Evolutionary conservation across 1,140 invertebrate genomes (phyloP).

Genomic region (Calliopsis andreniformis): DNA sequence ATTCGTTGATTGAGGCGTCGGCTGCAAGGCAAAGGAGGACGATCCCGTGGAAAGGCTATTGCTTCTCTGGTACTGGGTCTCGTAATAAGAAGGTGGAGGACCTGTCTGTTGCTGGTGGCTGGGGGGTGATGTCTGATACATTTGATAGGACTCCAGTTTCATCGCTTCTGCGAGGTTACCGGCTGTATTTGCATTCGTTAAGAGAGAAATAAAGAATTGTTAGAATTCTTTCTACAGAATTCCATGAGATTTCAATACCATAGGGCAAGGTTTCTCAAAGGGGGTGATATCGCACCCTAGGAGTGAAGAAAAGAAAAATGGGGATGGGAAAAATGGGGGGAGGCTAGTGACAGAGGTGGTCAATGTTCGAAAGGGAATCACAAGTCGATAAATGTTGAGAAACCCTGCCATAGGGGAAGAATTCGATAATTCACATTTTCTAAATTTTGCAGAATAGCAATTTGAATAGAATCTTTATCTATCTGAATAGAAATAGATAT

Average conservation of each 20-base stretch:
- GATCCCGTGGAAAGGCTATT: conserved; percentile 79
- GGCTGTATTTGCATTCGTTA: conserved; percentile 77
- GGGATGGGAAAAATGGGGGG: no score
- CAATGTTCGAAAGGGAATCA: no score
- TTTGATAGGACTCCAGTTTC: conserved; percentile 87
- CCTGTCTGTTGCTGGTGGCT: conserved; percentile 81
- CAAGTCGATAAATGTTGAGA: no score
- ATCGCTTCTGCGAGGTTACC: conserved; percentile 92
- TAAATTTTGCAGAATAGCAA: no score
- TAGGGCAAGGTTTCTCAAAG: no score
- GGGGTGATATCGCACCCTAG: no score
- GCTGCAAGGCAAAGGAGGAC: conserved; percentile 80
- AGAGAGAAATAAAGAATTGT: conserved; percentile 5
- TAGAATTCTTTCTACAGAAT: background rate
- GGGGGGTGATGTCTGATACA: conserved; percentile 77
- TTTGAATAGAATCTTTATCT: no score
- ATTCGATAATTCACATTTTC: no score
- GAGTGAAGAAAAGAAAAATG: no score
- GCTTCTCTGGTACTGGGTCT: conserved; percentile 78
- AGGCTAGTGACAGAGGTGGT: no score
- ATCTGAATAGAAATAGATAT: background rate
- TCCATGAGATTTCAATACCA: no score
- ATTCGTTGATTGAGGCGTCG: conserved; percentile 75
- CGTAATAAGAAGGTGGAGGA: conserved; percentile 80
- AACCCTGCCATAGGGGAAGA: no score